Base-by-base conservation (phyloP, 2,113 vertebrate genomes). In the Anas platyrhynchos region DNA sequence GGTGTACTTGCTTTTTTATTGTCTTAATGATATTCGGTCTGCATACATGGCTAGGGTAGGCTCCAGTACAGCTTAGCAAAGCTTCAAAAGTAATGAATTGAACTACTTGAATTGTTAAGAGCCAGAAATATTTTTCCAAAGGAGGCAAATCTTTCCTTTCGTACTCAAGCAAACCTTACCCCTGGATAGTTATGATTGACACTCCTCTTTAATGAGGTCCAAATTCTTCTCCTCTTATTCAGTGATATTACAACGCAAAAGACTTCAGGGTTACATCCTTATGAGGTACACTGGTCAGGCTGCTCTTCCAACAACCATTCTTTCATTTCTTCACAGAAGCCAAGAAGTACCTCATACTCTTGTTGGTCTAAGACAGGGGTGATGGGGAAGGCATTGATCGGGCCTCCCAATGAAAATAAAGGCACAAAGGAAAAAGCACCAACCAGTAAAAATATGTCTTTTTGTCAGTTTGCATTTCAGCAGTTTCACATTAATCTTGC, bases 401-500 rank as follows among this genome's bases (percentile, higher is more conserved):
- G 84, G 92, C 69, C 76, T 91, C 86, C 12, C 0, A 3, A 41
- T 46, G 67, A 79, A 91, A 84, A 83, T 67, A 79, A 94, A 65
- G 88, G 66, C 83, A 88, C n/a, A 32, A 43, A 55, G 67, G 79
- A 93, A 95, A 93, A 89, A 87, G 72, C 91, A 91, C 75, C 91
- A 95, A 95, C 80, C 93, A 83, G 88, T 84, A 95, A 92, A 88
- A 85, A 87, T 95, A 95, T 89, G 95, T 94, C 95, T 95, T 92
- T 97, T 94, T 80, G 83, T 73, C 92, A 88, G 89, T 85, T 95
- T 94, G 88, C 27, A 3, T 96, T 91, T 94, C 92, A 97, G 95
- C 96, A 96, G 94, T 93, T 83, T 92, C 91, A 95, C 52, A 91
- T 95, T 95, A 96, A 86, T 97, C 96, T 96, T 96, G 95, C 96